phyloP scores from a whole-genome alignment of 2,113 vertebrate genomes.

The Chascanopsetta lugubris region DNA sequence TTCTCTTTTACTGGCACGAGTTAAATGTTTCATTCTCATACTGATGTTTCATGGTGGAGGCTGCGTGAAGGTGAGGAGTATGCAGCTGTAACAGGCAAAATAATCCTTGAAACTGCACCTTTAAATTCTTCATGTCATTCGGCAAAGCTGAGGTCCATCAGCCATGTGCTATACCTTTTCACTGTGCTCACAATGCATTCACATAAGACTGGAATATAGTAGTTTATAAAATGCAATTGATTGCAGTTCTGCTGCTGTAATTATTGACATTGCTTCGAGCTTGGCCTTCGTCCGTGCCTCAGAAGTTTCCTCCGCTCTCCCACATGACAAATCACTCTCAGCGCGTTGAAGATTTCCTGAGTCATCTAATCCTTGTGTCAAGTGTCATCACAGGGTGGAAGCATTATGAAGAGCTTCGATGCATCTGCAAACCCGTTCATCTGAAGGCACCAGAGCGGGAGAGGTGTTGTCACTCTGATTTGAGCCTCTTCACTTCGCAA shows the following conservation, averaged over 20 bases:
- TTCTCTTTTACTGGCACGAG: no score
- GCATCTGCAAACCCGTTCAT: slow-evolving; percentile 57
- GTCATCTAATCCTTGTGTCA: slow-evolving; percentile 58
- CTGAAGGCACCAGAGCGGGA: slow-evolving; percentile 36
- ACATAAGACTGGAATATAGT: background rate
- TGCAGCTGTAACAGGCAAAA: no score
- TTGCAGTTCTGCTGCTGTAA: background rate
- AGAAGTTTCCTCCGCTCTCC: slow-evolving; percentile 3
- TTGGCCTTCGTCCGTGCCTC: slow-evolving; percentile 5
- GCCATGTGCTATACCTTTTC: no score
- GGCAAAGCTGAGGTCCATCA: no score
- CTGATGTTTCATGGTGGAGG: no score
- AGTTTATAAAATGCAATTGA: background rate
- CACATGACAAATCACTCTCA: slow-evolving; percentile 56
- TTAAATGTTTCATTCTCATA: no score
- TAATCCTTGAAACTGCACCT: no score
- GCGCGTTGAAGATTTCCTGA: slow-evolving; percentile 46
- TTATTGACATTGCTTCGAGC: background rate
- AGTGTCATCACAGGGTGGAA: slow-evolving; percentile 44
- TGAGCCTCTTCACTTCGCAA: slow-evolving; percentile 48
- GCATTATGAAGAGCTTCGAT: slow-evolving; percentile 65
- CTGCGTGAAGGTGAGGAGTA: no score
- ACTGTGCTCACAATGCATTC: no score
- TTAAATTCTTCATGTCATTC: no score
- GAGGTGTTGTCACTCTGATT: slow-evolving; percentile 51